Evolutionary conservation across 2,113 vertebrate genomes (phyloP), one percentile per base, ranked within the genome.

Genomic region (Globicephala melas): DNA sequence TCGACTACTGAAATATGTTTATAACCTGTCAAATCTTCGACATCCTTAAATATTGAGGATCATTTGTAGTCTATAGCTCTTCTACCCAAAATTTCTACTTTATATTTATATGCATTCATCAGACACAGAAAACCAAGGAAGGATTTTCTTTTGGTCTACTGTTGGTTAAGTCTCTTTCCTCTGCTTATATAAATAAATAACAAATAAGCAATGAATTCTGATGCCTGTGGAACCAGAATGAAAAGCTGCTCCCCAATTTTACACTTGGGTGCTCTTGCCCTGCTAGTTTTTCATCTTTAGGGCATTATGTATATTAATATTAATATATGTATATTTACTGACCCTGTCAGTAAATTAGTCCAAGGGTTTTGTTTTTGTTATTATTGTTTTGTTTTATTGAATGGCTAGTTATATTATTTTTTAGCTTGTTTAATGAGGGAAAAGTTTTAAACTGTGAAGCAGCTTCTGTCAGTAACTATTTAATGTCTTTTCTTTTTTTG

Each of bases 1-100:
- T 94, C 38, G 92, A 5, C 62, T 92, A 89, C 44, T 92, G 41
- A 95, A 94, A n/a, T 65, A 58, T 62, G 6, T 73, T n/a, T 89
- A 4, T 93, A 77, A 96, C 91, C 17, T 83, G 86, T 80, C 60
- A 92, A 38, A 71, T 94, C 50, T 97, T 95, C 85, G 58, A 76
- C 28, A 88, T 62, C 65, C 17, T 41, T 76, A 94, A 93, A 83
- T 96, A 62, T n/a, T 71, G 4, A 83, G 44, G 2, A 81, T 89
- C 25, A 15, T 85, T 58, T 93, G 38, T 86, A 71, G 60, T 58
- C 92, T 95, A 33, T 70, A 90, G 53, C 26, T 92, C 65, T 93
- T 58, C 60, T 90, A 94, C 13, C 26, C 18, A 89, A 90, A 96
- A 80, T 94, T 81, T 9, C 41, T 84, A 58, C 50, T 89, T 82